Conservation (phyloP, 2,797 vertebrate species). For the Galagoides demidoff region DNA sequence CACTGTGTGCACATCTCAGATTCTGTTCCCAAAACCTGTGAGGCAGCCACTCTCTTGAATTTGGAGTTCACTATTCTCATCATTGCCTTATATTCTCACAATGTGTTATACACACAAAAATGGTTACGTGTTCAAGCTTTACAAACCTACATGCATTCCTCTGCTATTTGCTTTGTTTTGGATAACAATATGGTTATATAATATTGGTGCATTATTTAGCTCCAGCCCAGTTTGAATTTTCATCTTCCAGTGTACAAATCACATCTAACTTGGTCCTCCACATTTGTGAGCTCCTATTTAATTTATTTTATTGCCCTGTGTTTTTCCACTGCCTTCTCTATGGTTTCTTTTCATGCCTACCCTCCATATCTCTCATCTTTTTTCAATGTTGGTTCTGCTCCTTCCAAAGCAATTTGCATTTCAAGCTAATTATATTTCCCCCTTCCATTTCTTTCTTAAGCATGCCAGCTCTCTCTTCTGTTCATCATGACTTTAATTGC, state of each 20-base stretch:
- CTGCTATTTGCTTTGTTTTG: neutral
- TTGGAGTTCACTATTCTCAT: neutral
- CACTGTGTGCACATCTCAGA: neutral
- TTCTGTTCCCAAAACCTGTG: neutral
- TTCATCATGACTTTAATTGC: conserved; percentile 14
- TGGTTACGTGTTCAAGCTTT: conserved; percentile 15
- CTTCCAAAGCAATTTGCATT: conserved; percentile 35
- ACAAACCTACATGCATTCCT: neutral
- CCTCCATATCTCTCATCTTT: neutral
- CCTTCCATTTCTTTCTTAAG: conserved; percentile 21
- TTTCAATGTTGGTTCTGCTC: neutral
- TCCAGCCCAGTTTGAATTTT: neutral
- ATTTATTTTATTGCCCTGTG: conserved; percentile 29
- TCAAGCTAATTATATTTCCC: neutral
- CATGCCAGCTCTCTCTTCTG: neutral
- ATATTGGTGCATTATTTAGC: neutral
- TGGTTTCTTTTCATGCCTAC: neutral
- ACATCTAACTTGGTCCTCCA: neutral
- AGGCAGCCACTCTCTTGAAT: neutral
- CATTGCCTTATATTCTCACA: neutral
- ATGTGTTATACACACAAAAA: neutral
- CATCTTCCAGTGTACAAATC: neutral
- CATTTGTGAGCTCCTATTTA: neutral
- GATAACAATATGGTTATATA: neutral
- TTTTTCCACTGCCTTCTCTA: conserved; percentile 15